Conservation (phyloP, 35 echinoderm and acorn worm species). For the Patiria miniata region DNA sequence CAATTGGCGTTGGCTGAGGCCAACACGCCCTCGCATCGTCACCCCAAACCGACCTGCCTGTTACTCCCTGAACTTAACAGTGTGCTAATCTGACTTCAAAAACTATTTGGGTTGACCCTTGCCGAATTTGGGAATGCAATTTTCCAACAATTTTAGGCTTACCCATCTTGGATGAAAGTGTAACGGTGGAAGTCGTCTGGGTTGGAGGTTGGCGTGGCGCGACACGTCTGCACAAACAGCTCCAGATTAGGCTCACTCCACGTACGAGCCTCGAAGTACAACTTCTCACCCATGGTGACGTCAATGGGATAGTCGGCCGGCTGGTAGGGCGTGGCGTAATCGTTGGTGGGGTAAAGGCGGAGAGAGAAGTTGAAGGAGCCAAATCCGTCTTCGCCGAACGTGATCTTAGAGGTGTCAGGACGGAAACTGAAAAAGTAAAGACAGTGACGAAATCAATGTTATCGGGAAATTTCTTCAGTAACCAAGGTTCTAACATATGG, state of each 20-base stretch:
- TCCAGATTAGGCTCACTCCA: neutral
- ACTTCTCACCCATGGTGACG: neutral
- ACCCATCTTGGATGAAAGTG: neutral
- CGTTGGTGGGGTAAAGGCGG: neutral
- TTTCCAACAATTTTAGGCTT: too few relatives aligned
- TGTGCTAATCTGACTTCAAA: too few relatives aligned
- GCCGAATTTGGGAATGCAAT: too few relatives aligned
- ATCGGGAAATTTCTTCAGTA: too few relatives aligned
- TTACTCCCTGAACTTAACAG: too few relatives aligned
- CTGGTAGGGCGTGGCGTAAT: neutral
- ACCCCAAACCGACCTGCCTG: too few relatives aligned
- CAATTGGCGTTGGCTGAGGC: too few relatives aligned
- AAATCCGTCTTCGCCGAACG: neutral
- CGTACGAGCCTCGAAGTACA: neutral
- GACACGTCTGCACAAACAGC: neutral
- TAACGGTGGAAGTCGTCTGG: neutral
- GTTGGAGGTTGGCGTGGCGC: neutral
- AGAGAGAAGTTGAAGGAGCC: neutral
- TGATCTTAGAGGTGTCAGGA: slow-evolving; percentile 20
- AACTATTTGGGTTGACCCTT: too few relatives aligned
- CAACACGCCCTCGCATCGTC: too few relatives aligned
- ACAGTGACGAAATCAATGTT: too few relatives aligned
- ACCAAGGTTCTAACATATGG: too few relatives aligned
- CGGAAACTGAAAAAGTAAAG: neutral
- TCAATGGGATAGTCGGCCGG: neutral